phyloP scores from a whole-genome alignment of 2,888 invertebrate species.

The Dryomyza anilis region DNA sequence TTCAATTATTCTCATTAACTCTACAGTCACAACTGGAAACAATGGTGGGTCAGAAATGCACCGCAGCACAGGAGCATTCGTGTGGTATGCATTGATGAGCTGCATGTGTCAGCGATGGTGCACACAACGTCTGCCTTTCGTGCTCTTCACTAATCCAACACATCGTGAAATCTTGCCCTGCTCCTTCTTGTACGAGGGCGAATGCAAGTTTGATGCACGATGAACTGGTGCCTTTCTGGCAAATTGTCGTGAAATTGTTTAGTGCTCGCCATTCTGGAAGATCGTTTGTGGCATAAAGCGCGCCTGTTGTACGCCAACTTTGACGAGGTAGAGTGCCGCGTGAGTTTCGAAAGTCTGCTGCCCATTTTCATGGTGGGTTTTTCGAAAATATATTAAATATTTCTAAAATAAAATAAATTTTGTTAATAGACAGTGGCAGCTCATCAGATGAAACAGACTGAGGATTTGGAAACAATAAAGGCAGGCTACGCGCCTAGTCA shows the following conservation, averaged over 20 bases:
- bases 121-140: too few relatives aligned
- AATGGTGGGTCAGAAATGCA: slow-evolving; percentile 84
- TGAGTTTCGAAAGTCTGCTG: slow-evolving; percentile 65
- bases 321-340: slow-evolving; percentile 60
- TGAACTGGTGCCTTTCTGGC: slow-evolving; percentile 70
- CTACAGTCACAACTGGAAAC: slow-evolving; percentile 43
- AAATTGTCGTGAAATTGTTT: slow-evolving; percentile 69
- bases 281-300: slow-evolving; percentile 69
- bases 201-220: slow-evolving; percentile 85
- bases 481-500: slow-evolving; percentile 59
- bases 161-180: slow-evolving; percentile 89
- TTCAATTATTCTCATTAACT: too few relatives aligned
- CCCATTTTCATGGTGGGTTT: slow-evolving; percentile 58
- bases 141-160: slow-evolving; percentile 87
- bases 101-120: too few relatives aligned
- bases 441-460: slow-evolving; percentile 42
- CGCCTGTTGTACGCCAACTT: slow-evolving; percentile 57
- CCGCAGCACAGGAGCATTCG: slow-evolving; percentile 79
- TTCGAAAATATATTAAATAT: too few relatives aligned
- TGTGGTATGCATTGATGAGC: too few relatives aligned
- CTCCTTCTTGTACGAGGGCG: slow-evolving; percentile 78
- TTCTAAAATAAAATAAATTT: slow-evolving; percentile 45
- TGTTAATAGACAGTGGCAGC: too few relatives aligned
- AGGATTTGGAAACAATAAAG: slow-evolving; percentile 48
- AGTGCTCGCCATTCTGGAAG: slow-evolving; percentile 76